Evolutionary conservation across 2,113 vertebrate genomes (phyloP).

Genomic region (Antennarius striatus): DNA sequence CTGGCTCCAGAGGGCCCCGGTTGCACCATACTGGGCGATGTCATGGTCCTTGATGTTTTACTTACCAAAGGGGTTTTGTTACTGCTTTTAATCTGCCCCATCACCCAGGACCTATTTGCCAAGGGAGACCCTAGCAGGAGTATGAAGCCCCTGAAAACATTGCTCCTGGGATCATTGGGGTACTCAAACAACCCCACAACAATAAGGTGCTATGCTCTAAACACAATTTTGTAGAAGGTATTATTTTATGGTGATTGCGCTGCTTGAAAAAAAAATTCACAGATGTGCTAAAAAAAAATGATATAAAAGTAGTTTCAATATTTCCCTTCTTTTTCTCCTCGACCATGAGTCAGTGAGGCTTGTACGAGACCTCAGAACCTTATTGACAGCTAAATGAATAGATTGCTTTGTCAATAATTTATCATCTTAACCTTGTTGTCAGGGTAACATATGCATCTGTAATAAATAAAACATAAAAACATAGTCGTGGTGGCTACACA

Average conservation of each 20-base stretch:
- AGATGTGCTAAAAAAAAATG: neutral
- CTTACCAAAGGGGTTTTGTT: too few relatives aligned
- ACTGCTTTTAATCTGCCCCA: too few relatives aligned
- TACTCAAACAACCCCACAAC: too few relatives aligned
- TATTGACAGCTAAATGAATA: conserved; percentile 23
- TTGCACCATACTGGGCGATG: too few relatives aligned
- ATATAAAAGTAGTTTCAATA: neutral
- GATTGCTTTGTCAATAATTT: conserved; percentile 34
- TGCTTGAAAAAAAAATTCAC: neutral
- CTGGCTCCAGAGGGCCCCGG: too few relatives aligned
- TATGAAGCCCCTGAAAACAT: too few relatives aligned
- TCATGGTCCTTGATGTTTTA: too few relatives aligned
- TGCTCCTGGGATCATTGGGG: too few relatives aligned
- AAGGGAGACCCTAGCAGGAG: too few relatives aligned
- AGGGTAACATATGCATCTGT: conserved; percentile 15
- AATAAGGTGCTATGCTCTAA: conserved; percentile 7
- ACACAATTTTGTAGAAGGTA: neutral
- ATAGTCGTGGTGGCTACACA: conserved; percentile 28
- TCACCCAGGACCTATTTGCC: too few relatives aligned
- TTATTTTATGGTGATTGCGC: neutral
- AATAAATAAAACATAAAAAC: conserved; percentile 52
- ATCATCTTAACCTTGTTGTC: conserved; percentile 34
- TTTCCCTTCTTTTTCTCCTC: neutral
- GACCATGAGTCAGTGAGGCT: conserved; percentile 19
- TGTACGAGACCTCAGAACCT: conserved; percentile 10